A percentile compares a stretch with the other conserved stretches of the same genome.
Conservation (phyloP, 2,888 invertebrate genomes). For the Phlogophora meticulosa region DNA sequence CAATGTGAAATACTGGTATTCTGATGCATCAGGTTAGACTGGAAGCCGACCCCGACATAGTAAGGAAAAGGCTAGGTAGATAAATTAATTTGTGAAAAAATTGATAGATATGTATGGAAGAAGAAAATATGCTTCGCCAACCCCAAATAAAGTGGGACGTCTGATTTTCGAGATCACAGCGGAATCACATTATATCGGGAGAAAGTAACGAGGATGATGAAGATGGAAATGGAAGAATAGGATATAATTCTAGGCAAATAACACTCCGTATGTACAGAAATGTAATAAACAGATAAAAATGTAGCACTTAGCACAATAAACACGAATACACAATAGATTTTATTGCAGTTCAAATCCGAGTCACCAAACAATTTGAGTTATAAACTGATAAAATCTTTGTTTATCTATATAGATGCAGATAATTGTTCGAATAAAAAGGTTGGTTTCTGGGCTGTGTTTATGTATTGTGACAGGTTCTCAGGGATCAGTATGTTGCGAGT, state of each 20-base stretch:
- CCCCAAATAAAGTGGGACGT: too few relatives aligned
- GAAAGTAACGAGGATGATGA: neutral
- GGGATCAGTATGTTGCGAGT: slow-evolving; percentile 74
- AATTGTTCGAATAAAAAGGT: slow-evolving; percentile 64
- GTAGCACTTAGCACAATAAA: slow-evolving; percentile 25
- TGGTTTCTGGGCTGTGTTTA: slow-evolving; percentile 13
- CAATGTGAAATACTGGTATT: too few relatives aligned
- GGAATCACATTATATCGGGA: neutral
- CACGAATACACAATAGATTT: slow-evolving; percentile 29
- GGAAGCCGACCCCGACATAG: too few relatives aligned
- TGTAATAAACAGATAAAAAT: slow-evolving; percentile 25
- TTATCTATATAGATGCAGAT: slow-evolving; percentile 63
- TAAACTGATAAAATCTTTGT: slow-evolving; percentile 64
- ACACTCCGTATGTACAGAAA: neutral
- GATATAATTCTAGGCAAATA: neutral
- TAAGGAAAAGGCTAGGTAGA: too few relatives aligned
- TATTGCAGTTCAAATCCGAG: slow-evolving; percentile 50
- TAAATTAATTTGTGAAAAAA: too few relatives aligned
- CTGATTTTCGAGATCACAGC: neutral
- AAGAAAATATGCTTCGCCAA: too few relatives aligned
- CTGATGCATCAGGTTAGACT: too few relatives aligned
- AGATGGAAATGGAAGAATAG: neutral
- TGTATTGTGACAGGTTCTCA: slow-evolving; percentile 23
- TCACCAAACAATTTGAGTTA: slow-evolving; percentile 51
- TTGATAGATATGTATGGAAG: too few relatives aligned